Evolutionary conservation across 2,113 vertebrate genomes (phyloP), one percentile per base, ranked within the genome.

Genomic region (Epinephelus cyanopodus): DNA sequence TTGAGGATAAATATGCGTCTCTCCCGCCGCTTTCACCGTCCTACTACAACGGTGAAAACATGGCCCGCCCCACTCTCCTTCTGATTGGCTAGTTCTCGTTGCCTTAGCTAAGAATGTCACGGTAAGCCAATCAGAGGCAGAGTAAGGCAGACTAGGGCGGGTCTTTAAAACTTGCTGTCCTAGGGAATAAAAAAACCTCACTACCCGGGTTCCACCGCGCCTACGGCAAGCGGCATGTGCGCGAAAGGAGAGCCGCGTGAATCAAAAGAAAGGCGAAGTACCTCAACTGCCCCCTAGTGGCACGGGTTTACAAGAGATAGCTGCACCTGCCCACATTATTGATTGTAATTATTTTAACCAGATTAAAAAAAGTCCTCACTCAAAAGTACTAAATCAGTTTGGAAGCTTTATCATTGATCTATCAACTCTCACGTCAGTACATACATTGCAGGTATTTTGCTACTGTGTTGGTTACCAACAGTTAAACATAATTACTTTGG

Each of bases 11-110:
- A 62, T 72, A 21, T 14, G 45, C 23, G 19, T 66, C 80, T 86
- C 90, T 94, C 92, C 93, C 91, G 91, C 93, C 90, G 91, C 85
- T 92, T 89, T 90, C 56, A 65, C 78, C 57, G 71, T 58, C 47
- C 9, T 10, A 10, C 42, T 45, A 45, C 11, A 2, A 45, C 9
- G 11, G 42, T 8, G 42, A 45, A 10, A 45, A 45, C 11, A 45
- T 45, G 42, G 3, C 42, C 42, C 42, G 42, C 42, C 42, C 42
- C 9, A 10, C 42, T 45, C 42, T 45, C 8, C 42, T 2, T 45
- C 42, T 45, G 42, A 45, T 45, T 45, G 42, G 42, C 42, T 45
- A 45, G 2, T 45, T 10, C 42, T 45, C 42, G 8, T 45, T 45
- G 42, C 42, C 11, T 45, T 3, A 0, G 9, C 2, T 45, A 45